These are phyloP conservation scores for Erpobdella octoculata DNA, from an alignment of 2,888 invertebrate genomes.

Conservation along the genomic window DNA sequence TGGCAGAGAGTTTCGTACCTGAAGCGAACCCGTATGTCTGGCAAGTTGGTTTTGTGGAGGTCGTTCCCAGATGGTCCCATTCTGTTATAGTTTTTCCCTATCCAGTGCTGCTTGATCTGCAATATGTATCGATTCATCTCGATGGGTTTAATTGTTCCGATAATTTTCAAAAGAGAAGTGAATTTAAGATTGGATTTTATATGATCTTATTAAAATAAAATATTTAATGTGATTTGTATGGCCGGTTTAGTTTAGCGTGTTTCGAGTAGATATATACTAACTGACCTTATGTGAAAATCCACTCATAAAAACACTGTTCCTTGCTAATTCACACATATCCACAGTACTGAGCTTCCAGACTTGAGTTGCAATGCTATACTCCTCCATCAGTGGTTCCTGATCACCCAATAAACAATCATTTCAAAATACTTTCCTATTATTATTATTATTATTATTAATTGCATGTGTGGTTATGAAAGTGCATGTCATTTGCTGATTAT, in stretches of 20 bases:
- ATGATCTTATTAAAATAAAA: not conserved
- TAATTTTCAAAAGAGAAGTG: not conserved
- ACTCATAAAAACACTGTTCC: constrained; percentile 92
- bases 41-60: constrained; percentile 90
- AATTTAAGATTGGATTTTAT: not conserved
- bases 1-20: constrained; percentile 83
- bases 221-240: not conserved
- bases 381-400: constrained; percentile 95
- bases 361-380: constrained; percentile 97
- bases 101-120: constrained; percentile 92
- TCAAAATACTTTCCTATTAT: too few relatives aligned
- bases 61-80: constrained; percentile 99
- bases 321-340: constrained; percentile 96
- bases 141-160: not conserved
- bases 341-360: constrained; percentile 97
- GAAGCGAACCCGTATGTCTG: constrained; percentile 90
- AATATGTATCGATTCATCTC: not conserved
- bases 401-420: too few relatives aligned
- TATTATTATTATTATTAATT: too few relatives aligned
- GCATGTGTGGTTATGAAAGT: too few relatives aligned
- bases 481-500: too few relatives aligned
- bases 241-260: not conserved
- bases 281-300: constrained; percentile 83
- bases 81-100: constrained; percentile 86
- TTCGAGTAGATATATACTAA: not conserved